phyloP scores from a whole-genome alignment of 1,140 invertebrate species.

The Latrodectus geometricus region DNA sequence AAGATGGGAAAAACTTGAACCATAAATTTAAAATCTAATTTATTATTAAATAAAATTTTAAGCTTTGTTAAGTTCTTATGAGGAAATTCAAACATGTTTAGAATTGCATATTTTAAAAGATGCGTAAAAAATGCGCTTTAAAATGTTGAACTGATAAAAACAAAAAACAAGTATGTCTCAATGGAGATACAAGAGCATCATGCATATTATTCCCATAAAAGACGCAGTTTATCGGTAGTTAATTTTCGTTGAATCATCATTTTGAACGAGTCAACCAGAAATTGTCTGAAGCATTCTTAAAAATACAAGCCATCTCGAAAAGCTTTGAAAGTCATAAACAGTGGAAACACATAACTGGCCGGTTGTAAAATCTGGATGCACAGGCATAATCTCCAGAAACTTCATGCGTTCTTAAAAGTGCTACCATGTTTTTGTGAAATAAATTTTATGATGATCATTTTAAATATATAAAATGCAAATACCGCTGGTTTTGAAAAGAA shows the following conservation, averaged over 20 bases:
- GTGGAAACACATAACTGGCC: background rate
- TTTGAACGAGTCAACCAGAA: background rate
- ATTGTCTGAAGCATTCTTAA: background rate
- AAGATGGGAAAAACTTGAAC: too few relatives aligned
- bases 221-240: background rate
- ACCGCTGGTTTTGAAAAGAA: background rate
- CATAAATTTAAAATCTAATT: too few relatives aligned
- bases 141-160: too few relatives aligned
- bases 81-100: too few relatives aligned
- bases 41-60: too few relatives aligned
- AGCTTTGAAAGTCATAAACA: background rate
- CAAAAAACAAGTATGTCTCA: background rate
- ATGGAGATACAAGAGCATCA: background rate
- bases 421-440: background rate
- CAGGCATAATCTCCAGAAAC: background rate
- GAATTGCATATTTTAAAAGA: too few relatives aligned
- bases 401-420: background rate
- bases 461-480: background rate
- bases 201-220: background rate
- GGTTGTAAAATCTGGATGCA: background rate
- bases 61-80: too few relatives aligned
- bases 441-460: background rate
- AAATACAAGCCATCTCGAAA: background rate
- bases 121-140: too few relatives aligned
- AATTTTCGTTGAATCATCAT: background rate